Conservation (phyloP, 2,888 invertebrate genomes). For the Acanthosoma haemorrhoidale region DNA sequence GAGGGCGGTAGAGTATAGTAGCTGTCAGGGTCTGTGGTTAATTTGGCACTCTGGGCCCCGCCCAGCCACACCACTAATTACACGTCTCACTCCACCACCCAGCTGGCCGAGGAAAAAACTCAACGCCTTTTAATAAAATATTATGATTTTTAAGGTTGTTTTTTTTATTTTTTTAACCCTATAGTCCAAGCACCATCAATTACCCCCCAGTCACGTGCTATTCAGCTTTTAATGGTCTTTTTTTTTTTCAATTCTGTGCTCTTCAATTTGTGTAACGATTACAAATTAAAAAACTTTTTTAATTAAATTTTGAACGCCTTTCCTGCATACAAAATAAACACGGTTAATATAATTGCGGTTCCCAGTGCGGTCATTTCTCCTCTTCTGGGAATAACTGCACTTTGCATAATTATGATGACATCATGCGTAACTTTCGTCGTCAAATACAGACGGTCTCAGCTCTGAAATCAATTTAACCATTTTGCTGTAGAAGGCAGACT, state of each 20-base stretch:
- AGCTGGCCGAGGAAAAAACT: background rate
- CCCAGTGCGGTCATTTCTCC: background rate
- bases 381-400: no score
- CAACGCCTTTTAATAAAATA: slow-evolving; percentile 25
- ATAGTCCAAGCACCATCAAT: background rate
- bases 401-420: no score
- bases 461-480: no score
- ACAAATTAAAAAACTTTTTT: background rate
- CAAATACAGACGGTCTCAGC: no score
- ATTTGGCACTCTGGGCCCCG: background rate
- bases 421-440: no score
- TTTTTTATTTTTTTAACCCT: background rate
- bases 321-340: background rate
- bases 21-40: background rate
- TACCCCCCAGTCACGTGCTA: slow-evolving; percentile 17
- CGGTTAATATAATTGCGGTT: background rate
- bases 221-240: background rate
- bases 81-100: background rate
- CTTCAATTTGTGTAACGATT: background rate
- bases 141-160: background rate
- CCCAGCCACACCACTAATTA: background rate
- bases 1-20: slow-evolving; percentile 3
- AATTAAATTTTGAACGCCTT: background rate
- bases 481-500: no score
- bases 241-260: background rate